Evolutionary conservation across 2,888 invertebrate genomes (phyloP), one percentile per base, ranked within the genome.

Genomic region (Erpobdella octoculata): DNA sequence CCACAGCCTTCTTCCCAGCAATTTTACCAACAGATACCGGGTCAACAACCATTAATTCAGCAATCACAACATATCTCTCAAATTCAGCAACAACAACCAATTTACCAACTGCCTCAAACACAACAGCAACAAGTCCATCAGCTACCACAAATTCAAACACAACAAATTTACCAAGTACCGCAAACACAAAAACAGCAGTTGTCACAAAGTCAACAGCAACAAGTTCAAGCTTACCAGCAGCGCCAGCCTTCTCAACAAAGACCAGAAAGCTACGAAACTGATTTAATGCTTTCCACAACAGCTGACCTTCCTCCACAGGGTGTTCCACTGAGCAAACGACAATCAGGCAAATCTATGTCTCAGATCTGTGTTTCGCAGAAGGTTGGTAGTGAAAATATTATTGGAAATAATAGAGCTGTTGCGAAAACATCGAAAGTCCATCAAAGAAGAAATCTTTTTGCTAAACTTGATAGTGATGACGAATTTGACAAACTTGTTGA

Each of bases 401-500:
- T 12, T 41, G 46, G n/a, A 12, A 41, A 41, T n/a, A 41, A 15
- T 41, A 62, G n/a, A 5, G 21, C 31, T 35, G n/a, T 31, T 6
- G 31, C 68, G 48, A 48, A 46, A 68, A 67, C 67, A 67, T 6
- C 67, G 46, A 28, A 46, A 41, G 33, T 28, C 28, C 41, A n/a
- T 6, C 68, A 68, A 68, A 25, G 48, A 4, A 18, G 48, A 41
- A 68, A 48, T 25, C 25, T 68, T 1, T 68, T 21, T 46, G 25
- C 48, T 3, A 31, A 38, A n/a, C 25, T 68, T 6, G 68, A 68
- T 25, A 67, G 68, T 35, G 72, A 72, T 33, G 72, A 72, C 36
- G 72, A 72, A 35, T 69, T 72, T 12, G 72, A 72, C 38, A 67
- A 72, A 37, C 38, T 72, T 18, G 72, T 72, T 12, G 72, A 67